phyloP scores from a whole-genome alignment of 2,113 vertebrate genomes.

The Lepisosteus oculatus region DNA sequence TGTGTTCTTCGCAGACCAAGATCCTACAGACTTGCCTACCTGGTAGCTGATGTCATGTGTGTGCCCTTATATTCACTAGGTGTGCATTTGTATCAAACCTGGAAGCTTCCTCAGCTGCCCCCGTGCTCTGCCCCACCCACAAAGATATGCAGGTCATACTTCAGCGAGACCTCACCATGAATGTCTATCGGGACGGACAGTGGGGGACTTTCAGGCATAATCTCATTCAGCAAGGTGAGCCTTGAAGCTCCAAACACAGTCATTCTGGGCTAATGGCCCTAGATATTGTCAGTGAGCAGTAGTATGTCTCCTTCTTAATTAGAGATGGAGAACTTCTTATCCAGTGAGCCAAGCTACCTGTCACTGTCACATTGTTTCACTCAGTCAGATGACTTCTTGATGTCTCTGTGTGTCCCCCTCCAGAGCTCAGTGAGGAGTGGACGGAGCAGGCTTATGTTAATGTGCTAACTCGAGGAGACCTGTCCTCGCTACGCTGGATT shows the following conservation, averaged over 20 bases:
- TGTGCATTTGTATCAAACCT: constrained; percentile 85
- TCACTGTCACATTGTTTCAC: neutral
- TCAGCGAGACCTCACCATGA: constrained; percentile 78
- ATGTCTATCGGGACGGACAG: constrained; percentile 80
- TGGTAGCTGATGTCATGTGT: neutral
- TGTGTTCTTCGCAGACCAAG: too few relatives aligned
- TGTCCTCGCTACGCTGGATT: constrained; percentile 91
- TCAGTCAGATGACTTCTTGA: neutral
- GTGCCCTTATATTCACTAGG: constrained; percentile 49
- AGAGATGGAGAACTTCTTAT: too few relatives aligned
- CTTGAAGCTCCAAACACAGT: neutral
- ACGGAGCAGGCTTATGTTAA: constrained; percentile 87
- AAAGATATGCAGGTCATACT: constrained; percentile 67
- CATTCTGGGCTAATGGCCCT: too few relatives aligned
- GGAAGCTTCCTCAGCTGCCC: constrained; percentile 52
- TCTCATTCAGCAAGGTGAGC: constrained; percentile 67
- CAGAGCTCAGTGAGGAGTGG: constrained; percentile 68
- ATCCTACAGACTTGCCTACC: too few relatives aligned
- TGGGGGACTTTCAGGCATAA: constrained; percentile 92
- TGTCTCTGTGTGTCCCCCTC: neutral
- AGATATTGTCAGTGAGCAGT: too few relatives aligned
- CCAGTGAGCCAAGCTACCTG: too few relatives aligned
- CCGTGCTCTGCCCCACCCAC: constrained; percentile 46
- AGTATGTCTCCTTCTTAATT: too few relatives aligned
- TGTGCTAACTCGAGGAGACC: constrained; percentile 85